A percentile compares a stretch with the other conserved stretches of the same genome.
Evolutionary conservation across 2,113 vertebrate species (phyloP).

Genomic region (Clupea harengus): DNA sequence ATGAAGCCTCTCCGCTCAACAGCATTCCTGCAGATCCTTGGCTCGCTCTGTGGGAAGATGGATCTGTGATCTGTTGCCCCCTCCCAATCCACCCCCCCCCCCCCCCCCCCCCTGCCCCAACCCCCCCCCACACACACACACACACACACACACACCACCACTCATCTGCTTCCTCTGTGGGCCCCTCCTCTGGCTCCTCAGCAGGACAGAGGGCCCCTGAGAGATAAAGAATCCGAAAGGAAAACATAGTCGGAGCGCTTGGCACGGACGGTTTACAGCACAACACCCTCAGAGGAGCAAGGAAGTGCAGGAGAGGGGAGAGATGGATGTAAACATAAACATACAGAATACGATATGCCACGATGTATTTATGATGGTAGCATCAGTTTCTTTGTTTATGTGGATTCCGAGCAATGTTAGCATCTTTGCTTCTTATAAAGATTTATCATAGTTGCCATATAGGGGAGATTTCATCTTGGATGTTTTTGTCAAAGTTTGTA

Average conservation of each 20-base stretch:
- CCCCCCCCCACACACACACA: slow-evolving; percentile 33
- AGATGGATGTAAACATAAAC: not conserved
- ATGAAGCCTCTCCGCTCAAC: slow-evolving; percentile 33
- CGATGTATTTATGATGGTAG: not conserved
- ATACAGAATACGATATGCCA: not conserved
- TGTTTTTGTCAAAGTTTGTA: not conserved
- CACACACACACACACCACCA: not conserved
- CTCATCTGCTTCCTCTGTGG: slow-evolving; percentile 27
- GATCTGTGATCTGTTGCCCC: slow-evolving; percentile 31
- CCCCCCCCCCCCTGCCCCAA: no score
- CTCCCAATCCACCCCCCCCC: no score
- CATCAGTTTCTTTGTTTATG: not conserved
- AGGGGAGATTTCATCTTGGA: no score
- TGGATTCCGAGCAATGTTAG: not conserved
- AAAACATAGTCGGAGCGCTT: not conserved
- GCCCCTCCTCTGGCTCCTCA: slow-evolving; percentile 22
- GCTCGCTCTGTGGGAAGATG: slow-evolving; percentile 45
- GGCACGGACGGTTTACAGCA: not conserved
- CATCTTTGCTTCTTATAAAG: not conserved
- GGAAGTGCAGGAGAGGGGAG: not conserved
- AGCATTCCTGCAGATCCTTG: slow-evolving; percentile 43
- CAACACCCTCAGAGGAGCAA: slow-evolving; percentile 1
- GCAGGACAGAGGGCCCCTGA: slow-evolving; percentile 29
- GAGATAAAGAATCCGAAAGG: slow-evolving; percentile 35
- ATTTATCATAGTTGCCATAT: not conserved